These are phyloP conservation scores for Scortum barcoo DNA, from an alignment of 2,113 vertebrate genomes.

Conservation along the genomic window DNA sequence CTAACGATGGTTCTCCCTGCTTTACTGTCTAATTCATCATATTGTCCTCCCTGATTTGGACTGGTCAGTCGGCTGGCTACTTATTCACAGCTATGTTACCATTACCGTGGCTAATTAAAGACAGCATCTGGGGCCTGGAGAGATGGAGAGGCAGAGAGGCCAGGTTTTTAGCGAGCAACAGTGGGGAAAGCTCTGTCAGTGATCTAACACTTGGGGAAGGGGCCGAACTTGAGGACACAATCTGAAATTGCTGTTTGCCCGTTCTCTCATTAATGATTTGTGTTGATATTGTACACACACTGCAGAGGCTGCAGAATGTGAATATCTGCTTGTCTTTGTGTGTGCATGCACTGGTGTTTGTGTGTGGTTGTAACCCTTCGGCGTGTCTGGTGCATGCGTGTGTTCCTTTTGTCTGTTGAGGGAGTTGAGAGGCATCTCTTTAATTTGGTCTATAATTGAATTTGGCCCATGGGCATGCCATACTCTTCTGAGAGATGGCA, in stretches of 20 bases:
- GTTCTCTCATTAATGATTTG: slow-evolving; percentile 14
- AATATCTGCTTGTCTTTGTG: slow-evolving; percentile 18
- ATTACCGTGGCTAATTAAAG: slow-evolving; percentile 58
- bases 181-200: slow-evolving; percentile 18
- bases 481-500: slow-evolving; percentile 68
- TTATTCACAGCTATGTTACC: slow-evolving; percentile 50
- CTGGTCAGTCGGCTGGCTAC: slow-evolving; percentile 26
- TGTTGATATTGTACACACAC: slow-evolving; percentile 6
- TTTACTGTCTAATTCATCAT: slow-evolving; percentile 62
- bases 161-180: slow-evolving; percentile 23
- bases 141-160: slow-evolving; percentile 36
- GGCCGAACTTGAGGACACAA: neutral
- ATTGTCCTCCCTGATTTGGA: slow-evolving; percentile 47
- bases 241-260: slow-evolving; percentile 37
- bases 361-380: slow-evolving; percentile 24
- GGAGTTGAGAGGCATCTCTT: slow-evolving; percentile 71
- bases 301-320: slow-evolving; percentile 22
- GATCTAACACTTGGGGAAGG: slow-evolving; percentile 2
- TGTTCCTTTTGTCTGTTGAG: slow-evolving; percentile 61
- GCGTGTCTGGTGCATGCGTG: slow-evolving; percentile 32
- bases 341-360: slow-evolving; percentile 35
- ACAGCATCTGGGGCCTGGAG: slow-evolving; percentile 34
- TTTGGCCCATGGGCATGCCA: slow-evolving; percentile 72
- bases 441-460: slow-evolving; percentile 79
- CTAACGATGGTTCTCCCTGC: slow-evolving; percentile 42